These are phyloP conservation scores for Panopea generosa DNA, from an alignment of 2,888 invertebrate species.

Conservation along the genomic window DNA sequence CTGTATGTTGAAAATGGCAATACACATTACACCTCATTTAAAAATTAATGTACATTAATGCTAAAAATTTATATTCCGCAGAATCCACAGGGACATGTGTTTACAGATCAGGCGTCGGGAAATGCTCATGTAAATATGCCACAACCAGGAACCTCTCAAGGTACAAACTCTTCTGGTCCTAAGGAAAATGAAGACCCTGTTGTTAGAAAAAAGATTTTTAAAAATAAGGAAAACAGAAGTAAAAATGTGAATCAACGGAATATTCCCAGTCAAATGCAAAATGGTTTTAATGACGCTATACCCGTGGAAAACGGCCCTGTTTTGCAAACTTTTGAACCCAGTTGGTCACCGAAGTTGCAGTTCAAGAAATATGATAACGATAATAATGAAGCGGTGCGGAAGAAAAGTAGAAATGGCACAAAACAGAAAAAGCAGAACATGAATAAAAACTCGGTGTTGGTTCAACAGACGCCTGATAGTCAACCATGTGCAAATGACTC, in stretches of 20 bases:
- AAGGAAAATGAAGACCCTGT: conserved; percentile 10
- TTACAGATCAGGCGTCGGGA: too few species aligned
- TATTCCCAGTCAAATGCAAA: not conserved
- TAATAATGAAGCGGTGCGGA: conserved; percentile 2
- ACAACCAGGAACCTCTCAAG: too few species aligned
- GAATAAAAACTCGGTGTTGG: conserved; percentile 23
- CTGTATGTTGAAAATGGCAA: too few species aligned
- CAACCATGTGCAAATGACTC: conserved; percentile 1
- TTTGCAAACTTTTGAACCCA: not conserved
- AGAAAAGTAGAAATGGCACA: conserved; percentile 21
- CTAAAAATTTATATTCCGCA: too few species aligned
- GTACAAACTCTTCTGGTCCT: not conserved
- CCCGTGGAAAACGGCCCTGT: not conserved
- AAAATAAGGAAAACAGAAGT: conserved; percentile 53
- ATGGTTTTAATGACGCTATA: not conserved
- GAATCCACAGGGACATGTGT: too few species aligned
- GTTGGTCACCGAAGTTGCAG: conserved; percentile 30
- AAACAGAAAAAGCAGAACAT: conserved; percentile 35
- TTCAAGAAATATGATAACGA: conserved; percentile 32
- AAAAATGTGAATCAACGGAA: conserved; percentile 36
- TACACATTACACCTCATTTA: too few species aligned
- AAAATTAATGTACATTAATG: too few species aligned
- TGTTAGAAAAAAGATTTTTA: conserved; percentile 37
- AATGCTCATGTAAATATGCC: too few species aligned
- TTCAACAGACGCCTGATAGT: not conserved